Evolutionary conservation across 2,797 vertebrate species (phyloP).

Genomic region (Bovichtus variegatus): DNA sequence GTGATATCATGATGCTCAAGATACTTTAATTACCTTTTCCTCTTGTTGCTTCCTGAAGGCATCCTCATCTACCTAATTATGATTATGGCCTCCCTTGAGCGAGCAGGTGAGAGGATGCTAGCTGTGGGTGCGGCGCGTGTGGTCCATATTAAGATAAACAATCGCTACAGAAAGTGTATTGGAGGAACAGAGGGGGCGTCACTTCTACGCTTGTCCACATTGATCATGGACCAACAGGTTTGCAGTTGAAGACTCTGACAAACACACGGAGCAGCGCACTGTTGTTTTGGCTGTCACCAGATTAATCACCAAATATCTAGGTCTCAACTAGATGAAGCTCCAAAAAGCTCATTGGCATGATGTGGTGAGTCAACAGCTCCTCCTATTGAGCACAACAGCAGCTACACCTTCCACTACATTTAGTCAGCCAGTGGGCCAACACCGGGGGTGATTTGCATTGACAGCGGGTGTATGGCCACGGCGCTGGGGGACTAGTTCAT

Average conservation of each 20-base stretch:
- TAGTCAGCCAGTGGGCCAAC: conserved; percentile 5
- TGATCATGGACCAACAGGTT: conserved; percentile 22
- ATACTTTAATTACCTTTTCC: conserved; percentile 74
- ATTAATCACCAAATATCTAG: conserved; percentile 21
- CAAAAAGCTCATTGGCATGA: conserved; percentile 25
- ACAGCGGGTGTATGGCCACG: conserved; percentile 45
- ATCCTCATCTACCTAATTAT: conserved; percentile 70
- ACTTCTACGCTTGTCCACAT: background rate
- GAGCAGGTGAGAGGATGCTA: conserved; percentile 55
- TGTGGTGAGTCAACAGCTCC: conserved; percentile 76
- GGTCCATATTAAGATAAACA: conserved; percentile 32
- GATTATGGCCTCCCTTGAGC: conserved; percentile 59
- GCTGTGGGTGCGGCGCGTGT: conserved; percentile 16
- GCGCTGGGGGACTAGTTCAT: conserved; percentile 45
- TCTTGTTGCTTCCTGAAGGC: conserved; percentile 66
- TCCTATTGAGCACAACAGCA: conserved; percentile 72
- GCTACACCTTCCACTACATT: conserved; percentile 28
- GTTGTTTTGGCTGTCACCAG: conserved; percentile 29
- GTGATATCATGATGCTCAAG: conserved; percentile 62
- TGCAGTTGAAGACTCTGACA: conserved; percentile 11
- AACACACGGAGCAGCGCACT: conserved; percentile 26
- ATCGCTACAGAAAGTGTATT: conserved; percentile 40
- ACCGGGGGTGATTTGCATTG: conserved; percentile 41
- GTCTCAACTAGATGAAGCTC: background rate
- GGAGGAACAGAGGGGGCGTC: conserved; percentile 20